Conservation (phyloP, 1,140 invertebrate species). For the Drosophila asahinai region DNA sequence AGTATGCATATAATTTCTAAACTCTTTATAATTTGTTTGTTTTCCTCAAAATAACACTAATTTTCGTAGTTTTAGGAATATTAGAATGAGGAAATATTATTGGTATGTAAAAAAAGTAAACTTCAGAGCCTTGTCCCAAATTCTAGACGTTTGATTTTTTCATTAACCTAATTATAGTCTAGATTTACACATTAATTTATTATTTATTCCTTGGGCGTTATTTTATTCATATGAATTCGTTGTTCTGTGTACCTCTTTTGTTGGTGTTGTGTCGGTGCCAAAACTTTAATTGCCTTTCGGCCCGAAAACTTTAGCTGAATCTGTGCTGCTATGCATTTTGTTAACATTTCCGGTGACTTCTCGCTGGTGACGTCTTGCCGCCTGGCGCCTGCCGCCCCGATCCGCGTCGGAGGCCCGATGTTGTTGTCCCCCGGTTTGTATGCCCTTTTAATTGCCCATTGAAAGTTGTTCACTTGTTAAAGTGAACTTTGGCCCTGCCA, state of each 20-base stretch:
- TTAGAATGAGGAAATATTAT: no score
- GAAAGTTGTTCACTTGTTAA: slow-evolving; percentile 83
- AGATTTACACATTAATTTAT: neutral
- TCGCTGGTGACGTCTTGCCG: slow-evolving; percentile 35
- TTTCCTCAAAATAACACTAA: no score
- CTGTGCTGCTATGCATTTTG: slow-evolving; percentile 72
- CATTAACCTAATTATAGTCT: no score
- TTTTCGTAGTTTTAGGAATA: no score
- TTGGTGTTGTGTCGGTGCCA: slow-evolving; percentile 42
- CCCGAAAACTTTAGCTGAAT: slow-evolving; percentile 69
- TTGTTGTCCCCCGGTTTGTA: slow-evolving; percentile 67
- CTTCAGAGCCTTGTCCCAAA: no score
- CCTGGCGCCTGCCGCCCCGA: neutral
- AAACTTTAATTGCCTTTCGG: slow-evolving; percentile 80
- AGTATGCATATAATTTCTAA: no score
- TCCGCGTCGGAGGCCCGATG: slow-evolving; percentile 8
- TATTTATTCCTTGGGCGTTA: neutral
- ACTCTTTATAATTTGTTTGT: no score
- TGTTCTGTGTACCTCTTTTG: slow-evolving; percentile 16
- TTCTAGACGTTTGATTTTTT: neutral
- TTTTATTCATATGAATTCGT: neutral
- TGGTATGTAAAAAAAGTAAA: no score
- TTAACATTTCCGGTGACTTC: slow-evolving; percentile 76
- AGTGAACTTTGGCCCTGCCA: slow-evolving; percentile 74
- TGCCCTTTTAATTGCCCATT: slow-evolving; percentile 83